Base-by-base conservation (phyloP, 2,113 vertebrate genomes). In the Ageneiosus marmoratus region DNA sequence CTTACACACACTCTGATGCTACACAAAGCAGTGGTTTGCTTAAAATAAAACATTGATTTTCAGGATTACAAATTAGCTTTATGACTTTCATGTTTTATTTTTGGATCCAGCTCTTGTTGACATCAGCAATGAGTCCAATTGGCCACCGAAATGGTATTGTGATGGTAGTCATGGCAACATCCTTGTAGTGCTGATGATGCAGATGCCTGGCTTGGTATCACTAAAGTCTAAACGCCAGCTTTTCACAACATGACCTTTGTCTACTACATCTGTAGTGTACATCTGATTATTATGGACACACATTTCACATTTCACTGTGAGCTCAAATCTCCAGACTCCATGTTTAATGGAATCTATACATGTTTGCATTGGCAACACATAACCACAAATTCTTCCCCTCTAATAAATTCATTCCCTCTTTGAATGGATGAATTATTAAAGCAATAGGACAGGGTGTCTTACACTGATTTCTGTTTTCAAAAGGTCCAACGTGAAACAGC, bases 101-200 rank as follows among this genome's bases (percentile, higher is more conserved):
- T 29, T 51, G 20, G 27, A 32, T 34, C 12, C 8, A 10, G 51
- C 20, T 18, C 48, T 79, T 55, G 70, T 81, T 78, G 72, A 69
- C 67, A 51, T 83, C 56, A 29, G 69, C 22, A 8, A 13, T 51
- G 53, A n/a, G 41, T 48, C n/a, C 55, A 63, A 80, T 29, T 75
- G 27, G 76, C 44, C n/a, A 34, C n/a, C 56, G 22, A 79, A 73
- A 53, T 58, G 51, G 60, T 58, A 79, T 69, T 69, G 34, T 62
- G 13, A 60, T 50, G 73, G 82, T 84, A 55, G 76, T 67, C 63
- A 86, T 86, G 50, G 82, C 44, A 78, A 86, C 82, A 27, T 5
- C 8, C 22, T 78, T 77, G 32, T 27, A 37, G 56, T 34, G 63
- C n/a, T 79, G 65, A 82, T 84, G 79, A 79, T 73, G 77, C 34